A percentile compares a stretch with the other conserved stretches of the same genome.
phyloP scores from a whole-genome alignment of 2,113 vertebrate genomes.

The Elephantulus edwardii region DNA sequence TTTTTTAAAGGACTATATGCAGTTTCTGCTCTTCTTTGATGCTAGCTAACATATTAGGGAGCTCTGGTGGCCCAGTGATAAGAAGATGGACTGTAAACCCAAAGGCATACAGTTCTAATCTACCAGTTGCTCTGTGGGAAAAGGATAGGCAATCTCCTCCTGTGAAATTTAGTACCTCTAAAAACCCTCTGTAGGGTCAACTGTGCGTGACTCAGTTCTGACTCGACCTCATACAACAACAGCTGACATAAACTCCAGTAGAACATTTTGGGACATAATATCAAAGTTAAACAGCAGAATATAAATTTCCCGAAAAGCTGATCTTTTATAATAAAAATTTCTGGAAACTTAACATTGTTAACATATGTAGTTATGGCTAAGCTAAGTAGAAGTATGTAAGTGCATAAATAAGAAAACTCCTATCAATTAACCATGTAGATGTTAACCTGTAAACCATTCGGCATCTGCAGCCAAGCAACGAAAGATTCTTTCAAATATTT shows the following conservation, averaged over 20 bases:
- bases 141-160: too few relatives aligned
- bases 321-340: conserved; percentile 39
- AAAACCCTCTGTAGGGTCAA: too few relatives aligned
- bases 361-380: not conserved
- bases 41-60: not conserved
- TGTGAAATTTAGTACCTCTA: too few relatives aligned
- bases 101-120: too few relatives aligned
- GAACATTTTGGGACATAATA: not conserved
- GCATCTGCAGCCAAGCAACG: not conserved
- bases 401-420: not conserved
- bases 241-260: not conserved
- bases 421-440: not conserved
- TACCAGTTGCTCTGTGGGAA: too few relatives aligned
- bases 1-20: not conserved
- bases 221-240: not conserved
- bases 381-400: not conserved
- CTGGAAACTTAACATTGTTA: not conserved
- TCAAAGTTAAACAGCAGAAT: conserved; percentile 16
- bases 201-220: too few relatives aligned
- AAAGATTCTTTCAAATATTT: conserved; percentile 44
- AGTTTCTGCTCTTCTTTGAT: conserved; percentile 1
- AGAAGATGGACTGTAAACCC: too few relatives aligned
- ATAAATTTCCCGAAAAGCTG: not conserved
- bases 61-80: too few relatives aligned
- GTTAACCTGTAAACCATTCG: not conserved